Conservation (phyloP, 2,888 invertebrate species). For the Phania funesta region DNA sequence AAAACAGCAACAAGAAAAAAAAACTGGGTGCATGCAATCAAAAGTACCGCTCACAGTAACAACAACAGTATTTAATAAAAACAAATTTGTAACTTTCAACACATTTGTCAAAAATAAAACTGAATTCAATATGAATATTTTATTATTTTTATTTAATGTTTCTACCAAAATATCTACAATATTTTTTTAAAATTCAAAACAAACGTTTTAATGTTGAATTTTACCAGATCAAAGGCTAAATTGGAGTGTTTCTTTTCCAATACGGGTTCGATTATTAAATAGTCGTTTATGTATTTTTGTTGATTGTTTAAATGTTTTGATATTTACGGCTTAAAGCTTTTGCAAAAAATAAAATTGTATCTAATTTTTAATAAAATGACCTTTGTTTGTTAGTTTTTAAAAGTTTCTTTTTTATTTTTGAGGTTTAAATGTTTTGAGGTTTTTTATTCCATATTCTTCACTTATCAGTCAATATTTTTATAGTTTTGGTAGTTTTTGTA, state of each 20-base stretch:
- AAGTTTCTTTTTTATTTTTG: neutral
- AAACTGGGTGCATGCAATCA: conserved; percentile 61
- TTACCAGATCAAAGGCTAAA: conserved; percentile 64
- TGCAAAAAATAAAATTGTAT: neutral
- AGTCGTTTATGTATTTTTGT: neutral
- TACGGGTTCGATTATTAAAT: conserved; percentile 33
- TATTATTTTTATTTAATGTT: conserved; percentile 1
- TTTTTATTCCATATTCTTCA: too few species aligned
- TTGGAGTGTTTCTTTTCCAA: conserved; percentile 45
- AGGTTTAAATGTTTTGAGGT: too few species aligned
- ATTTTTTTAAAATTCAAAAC: conserved; percentile 31
- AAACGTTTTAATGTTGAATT: conserved; percentile 44
- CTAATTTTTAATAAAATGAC: conserved; percentile 46
- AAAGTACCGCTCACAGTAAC: conserved; percentile 53
- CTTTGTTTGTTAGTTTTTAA: conserved; percentile 33
- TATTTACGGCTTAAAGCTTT: conserved; percentile 6
- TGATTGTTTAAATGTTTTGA: conserved; percentile 25
- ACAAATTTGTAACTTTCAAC: conserved; percentile 65
- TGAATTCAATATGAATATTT: conserved; percentile 25
- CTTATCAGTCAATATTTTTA: neutral
- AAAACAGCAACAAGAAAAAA: neutral
- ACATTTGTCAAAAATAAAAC: conserved; percentile 66
- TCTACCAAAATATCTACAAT: conserved; percentile 30
- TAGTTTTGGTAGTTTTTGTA: too few species aligned
- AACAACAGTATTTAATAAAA: conserved; percentile 41